Evolutionary conservation across 1,140 invertebrate species (phyloP), one percentile per base, ranked within the genome.

Genomic region (Gonioctena quinquepunctata): DNA sequence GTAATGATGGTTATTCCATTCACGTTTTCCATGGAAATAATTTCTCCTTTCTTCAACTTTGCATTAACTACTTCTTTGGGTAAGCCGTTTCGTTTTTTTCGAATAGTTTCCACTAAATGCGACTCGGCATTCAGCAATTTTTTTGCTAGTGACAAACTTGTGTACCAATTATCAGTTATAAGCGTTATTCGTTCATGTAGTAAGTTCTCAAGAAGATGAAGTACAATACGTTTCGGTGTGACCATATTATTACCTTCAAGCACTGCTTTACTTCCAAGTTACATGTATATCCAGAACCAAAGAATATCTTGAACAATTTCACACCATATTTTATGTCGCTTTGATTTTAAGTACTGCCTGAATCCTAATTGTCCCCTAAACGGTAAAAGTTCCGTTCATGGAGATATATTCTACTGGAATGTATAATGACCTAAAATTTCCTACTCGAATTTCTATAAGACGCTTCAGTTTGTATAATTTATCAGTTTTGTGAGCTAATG

Each of bases 71-170:
- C 25, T 27, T 27, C 23, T 28, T 27, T 61, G 18, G 21, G n/a
- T 25, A 19, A n/a, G 28, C 2, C 18, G 8, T 61, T 61, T 28
- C 27, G 11, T 25, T 27, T 27, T 25, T 19, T 28, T 25, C n/a
- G n/a, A 27, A 61, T 25, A 18, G 23, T n/a, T 13, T 16, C 59
- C 4, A 28, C n/a, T n/a, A 54, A 57, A 59, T 68, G 66, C 54
- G 48, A 48, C 26, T 49, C 27, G 28, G 28, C 28, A 13, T 33
- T 13, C 13, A 33, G 13, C 7, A 33, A 11, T 33, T 5, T 33
- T 33, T 33, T 33, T 1, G 28, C 28, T 13, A 33, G 3, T 8
- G 28, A 33, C 28, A 33, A 33, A 33, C 28, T 33, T 33, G 28
- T 33, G 28, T 33, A 33, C 6, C 28, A 33, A 13, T 33, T 33